phyloP scores from a whole-genome alignment of 1,140 invertebrate genomes.

The Bradysia coprophila region DNA sequence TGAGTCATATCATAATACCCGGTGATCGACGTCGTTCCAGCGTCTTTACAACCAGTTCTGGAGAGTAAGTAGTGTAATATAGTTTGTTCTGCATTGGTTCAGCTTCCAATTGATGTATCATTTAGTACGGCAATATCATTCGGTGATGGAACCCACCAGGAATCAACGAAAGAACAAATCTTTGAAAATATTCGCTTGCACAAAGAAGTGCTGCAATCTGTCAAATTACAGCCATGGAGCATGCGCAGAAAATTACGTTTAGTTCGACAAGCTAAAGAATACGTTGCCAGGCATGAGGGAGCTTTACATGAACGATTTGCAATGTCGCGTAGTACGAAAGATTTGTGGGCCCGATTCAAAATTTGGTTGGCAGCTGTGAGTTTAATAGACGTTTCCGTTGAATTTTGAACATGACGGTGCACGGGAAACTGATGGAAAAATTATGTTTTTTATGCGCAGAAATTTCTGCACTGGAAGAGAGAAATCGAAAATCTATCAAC shows the following conservation, averaged over 20 bases:
- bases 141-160: conserved; percentile 37
- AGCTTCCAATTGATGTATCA: background rate
- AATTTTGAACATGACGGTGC: no score
- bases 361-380: conserved; percentile 54
- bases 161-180: conserved; percentile 62
- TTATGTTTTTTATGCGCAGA: no score
- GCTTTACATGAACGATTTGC: conserved; percentile 75
- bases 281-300: conserved; percentile 75
- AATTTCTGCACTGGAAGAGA: conserved; percentile 59
- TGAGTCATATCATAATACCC: conserved; percentile 23
- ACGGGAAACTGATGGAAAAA: no score
- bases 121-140: conserved; percentile 53
- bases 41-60: conserved; percentile 65
- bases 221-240: conserved; percentile 76
- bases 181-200: conserved; percentile 82
- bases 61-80: conserved; percentile 40
- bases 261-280: conserved; percentile 69
- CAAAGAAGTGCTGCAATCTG: conserved; percentile 78
- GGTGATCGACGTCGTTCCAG: conserved; percentile 49
- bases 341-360: conserved; percentile 65
- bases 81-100: background rate
- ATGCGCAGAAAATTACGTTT: conserved; percentile 72
- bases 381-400: no score
- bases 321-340: conserved; percentile 65
- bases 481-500: conserved; percentile 70